Conservation (phyloP, 2,113 vertebrate genomes). For the Hiodon tergisus region DNA sequence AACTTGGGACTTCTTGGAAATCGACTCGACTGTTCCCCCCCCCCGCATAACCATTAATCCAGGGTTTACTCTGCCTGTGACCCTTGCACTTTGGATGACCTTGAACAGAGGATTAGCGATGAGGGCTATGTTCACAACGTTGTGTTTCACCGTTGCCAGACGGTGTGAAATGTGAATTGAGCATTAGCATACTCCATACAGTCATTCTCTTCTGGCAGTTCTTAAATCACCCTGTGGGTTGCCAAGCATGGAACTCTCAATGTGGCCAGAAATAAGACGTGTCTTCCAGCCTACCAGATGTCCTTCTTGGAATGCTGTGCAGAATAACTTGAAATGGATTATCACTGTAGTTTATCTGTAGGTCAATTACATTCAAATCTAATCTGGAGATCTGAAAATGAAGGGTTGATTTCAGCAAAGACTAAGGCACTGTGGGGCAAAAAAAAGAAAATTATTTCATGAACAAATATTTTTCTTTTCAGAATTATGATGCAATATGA, state of each 20-base stretch:
- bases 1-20: no score
- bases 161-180: no score
- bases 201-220: slow-evolving; percentile 36
- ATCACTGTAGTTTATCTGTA: slow-evolving; percentile 26
- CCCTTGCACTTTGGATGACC: background rate
- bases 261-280: no score
- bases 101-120: no score
- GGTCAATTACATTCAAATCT: slow-evolving; percentile 22
- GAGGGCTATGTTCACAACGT: no score
- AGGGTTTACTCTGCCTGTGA: background rate
- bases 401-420: background rate
- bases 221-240: slow-evolving; percentile 26
- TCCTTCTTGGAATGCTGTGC: slow-evolving; percentile 32
- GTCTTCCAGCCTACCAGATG: slow-evolving; percentile 42
- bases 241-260: slow-evolving; percentile 47
- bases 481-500: no score
- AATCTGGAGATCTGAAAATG: background rate
- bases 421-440: background rate
- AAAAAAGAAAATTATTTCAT: no score
- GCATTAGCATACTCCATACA: no score
- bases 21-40: background rate
- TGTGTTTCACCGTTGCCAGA: no score
- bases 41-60: background rate
- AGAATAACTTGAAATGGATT: slow-evolving; percentile 10
- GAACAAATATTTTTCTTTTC: no score